Conservation (phyloP, 2,888 invertebrate species). For the Chloroclystis v-ata region DNA sequence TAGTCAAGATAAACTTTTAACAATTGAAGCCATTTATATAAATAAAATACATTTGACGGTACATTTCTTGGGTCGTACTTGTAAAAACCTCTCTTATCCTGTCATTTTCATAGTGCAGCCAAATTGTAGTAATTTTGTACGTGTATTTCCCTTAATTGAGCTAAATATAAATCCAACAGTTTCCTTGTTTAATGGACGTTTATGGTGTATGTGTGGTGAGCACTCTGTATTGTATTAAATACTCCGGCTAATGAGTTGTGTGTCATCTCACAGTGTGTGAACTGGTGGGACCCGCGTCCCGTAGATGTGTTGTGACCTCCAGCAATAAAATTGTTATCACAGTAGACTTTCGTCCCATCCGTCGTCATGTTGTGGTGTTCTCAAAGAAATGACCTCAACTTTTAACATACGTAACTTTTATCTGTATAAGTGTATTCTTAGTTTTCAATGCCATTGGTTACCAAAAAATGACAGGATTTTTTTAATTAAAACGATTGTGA, state of each 20-base stretch:
- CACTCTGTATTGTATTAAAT: conserved; percentile 43
- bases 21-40: conserved; percentile 14
- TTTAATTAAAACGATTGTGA: conserved; percentile 72
- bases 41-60: conserved; percentile 11
- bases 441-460: conserved; percentile 76
- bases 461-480: conserved; percentile 75
- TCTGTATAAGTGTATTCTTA: conserved; percentile 62
- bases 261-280: conserved; percentile 37
- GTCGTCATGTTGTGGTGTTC: conserved; percentile 53
- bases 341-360: conserved; percentile 51
- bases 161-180: conserved; percentile 25
- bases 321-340: conserved; percentile 61
- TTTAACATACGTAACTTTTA: conserved; percentile 67
- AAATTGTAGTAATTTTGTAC: conserved; percentile 27
- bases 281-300: conserved; percentile 29
- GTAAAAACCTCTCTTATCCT: conserved; percentile 60
- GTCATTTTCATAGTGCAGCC: conserved; percentile 56
- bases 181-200: conserved; percentile 42
- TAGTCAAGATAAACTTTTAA: conserved; percentile 12
- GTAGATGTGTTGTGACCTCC: conserved; percentile 50
- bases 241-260: conserved; percentile 31
- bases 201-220: conserved; percentile 41
- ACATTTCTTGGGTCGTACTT: conserved; percentile 29
- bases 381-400: conserved; percentile 58
- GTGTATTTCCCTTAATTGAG: conserved; percentile 30